phyloP scores from a whole-genome alignment of 2,888 invertebrate genomes.

The Epistrophe grossulariae region DNA sequence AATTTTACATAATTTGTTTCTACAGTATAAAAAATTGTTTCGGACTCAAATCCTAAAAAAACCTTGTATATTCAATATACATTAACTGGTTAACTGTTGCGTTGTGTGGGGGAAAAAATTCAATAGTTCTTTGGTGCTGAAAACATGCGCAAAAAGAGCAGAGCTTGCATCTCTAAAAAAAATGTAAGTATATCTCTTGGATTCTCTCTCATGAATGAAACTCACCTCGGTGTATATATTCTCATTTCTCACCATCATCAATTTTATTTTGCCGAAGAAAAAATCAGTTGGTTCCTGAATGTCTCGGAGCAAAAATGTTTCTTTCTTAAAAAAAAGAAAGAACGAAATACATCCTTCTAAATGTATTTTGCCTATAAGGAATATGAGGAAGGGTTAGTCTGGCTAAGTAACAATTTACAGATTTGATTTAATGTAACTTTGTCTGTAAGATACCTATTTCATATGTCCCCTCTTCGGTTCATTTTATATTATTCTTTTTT shows the following conservation, averaged over 20 bases:
- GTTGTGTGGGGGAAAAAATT: not conserved
- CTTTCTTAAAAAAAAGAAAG: not conserved
- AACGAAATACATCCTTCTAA: not conserved
- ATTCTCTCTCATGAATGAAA: not conserved
- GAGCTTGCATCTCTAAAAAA: not conserved
- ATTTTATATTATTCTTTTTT: not conserved
- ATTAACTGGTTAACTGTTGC: not conserved
- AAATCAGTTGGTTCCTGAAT: conserved; percentile 23
- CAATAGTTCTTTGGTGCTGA: not conserved
- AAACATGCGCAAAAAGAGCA: conserved; percentile 25
- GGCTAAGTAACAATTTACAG: not conserved
- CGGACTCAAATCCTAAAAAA: not conserved
- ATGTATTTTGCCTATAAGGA: not conserved
- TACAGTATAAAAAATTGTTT: not conserved
- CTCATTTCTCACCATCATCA: not conserved
- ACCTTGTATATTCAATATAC: not conserved
- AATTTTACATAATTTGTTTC: not conserved
- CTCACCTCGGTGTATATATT: conserved; percentile 2
- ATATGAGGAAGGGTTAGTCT: not conserved
- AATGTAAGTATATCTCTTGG: not conserved
- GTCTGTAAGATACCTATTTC: not conserved
- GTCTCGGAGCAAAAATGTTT: conserved; percentile 3
- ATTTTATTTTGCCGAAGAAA: not conserved
- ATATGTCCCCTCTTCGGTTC: not conserved
- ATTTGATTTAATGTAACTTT: not conserved